Evolutionary conservation across 2,888 invertebrate genomes (phyloP), one percentile per base, ranked within the genome.

Genomic region (Chrysolina haemoptera): DNA sequence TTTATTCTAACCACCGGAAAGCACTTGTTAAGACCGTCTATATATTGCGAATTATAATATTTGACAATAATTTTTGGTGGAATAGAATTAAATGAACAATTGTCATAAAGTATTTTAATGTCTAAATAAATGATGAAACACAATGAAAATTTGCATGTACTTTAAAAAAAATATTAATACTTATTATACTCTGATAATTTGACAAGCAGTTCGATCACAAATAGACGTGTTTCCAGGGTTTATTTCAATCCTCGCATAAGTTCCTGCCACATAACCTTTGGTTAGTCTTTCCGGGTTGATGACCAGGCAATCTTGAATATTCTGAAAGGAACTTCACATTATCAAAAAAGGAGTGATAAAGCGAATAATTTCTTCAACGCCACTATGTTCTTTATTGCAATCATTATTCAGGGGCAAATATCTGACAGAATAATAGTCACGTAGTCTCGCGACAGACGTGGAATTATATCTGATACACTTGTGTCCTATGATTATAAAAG

Each of bases 221-320:
- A 83, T 48, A 35, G 80, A 80, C 8, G 75, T 79, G 27, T 41
- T 76, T 27, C 82, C 82, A 27, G 82, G 74, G 55, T 70, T 70
- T 18, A 96, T 86, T 70, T 91, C 89, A 0, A 96, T 86, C 35
- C 93, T 90, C 0, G 94, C 93, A 88, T 93, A 97, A 0, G 94
- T 94, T 62, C 96, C 96, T 5, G 94, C 94, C 35, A 90, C 91
- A 12, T 90, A 88, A 41, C 94, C 94, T 86, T 96, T 96, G 0
- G 93, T 90, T 69, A 97, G 86, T 74, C 93, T 92, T 80, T 96
- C 97, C 0, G 98, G 97, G 89, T 98, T 98, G 20, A 98, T 89
- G 12, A 95, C 93, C 41, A 96, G 89, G 81, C 94, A 94, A 1
- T 93, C 94, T 81, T 93, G 91, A 20, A 96, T 91, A 80, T 94